phyloP scores from a whole-genome alignment of 2,797 vertebrate species.

The Lagodon rhomboides region DNA sequence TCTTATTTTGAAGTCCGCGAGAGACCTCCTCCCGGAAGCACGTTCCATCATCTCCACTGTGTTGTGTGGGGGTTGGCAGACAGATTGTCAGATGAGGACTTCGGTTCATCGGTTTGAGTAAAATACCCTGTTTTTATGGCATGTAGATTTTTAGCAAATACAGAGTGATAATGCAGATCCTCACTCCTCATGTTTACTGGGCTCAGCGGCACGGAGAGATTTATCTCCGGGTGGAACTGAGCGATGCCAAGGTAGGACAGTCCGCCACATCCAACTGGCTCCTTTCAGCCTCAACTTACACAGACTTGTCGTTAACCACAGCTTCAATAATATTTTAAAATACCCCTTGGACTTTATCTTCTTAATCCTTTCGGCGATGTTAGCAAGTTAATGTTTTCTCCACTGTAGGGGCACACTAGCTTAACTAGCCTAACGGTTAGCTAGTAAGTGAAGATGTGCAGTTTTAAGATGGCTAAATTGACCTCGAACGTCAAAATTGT shows the following conservation, averaged over 20 bases:
- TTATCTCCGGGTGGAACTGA: constrained; percentile 94
- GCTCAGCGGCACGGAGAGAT: constrained; percentile 95
- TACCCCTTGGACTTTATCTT: neutral
- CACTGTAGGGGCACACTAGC: no score
- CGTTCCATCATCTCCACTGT: neutral
- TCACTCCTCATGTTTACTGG: constrained; percentile 96
- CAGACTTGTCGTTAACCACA: no score
- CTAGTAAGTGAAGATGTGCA: neutral
- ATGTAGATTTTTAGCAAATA: neutral
- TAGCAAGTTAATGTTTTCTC: neutral
- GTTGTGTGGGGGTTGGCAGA: neutral
- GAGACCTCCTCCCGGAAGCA: constrained; percentile 49
- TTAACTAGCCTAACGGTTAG: constrained; percentile 7
- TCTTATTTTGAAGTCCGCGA: constrained; percentile 59
- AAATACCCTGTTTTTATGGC: neutral
- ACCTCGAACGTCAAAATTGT: neutral
- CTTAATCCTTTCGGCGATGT: neutral
- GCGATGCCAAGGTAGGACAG: constrained; percentile 92
- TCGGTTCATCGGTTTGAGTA: neutral
- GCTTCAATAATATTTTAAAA: neutral
- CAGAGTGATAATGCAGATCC: constrained; percentile 75
- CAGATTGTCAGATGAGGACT: neutral
- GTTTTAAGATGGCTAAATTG: neutral
- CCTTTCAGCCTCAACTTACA: neutral
- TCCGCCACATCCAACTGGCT: neutral